These are phyloP conservation scores for Semicossyphus pulcher DNA, from an alignment of 2,113 vertebrate species.

Conservation along the genomic window DNA sequence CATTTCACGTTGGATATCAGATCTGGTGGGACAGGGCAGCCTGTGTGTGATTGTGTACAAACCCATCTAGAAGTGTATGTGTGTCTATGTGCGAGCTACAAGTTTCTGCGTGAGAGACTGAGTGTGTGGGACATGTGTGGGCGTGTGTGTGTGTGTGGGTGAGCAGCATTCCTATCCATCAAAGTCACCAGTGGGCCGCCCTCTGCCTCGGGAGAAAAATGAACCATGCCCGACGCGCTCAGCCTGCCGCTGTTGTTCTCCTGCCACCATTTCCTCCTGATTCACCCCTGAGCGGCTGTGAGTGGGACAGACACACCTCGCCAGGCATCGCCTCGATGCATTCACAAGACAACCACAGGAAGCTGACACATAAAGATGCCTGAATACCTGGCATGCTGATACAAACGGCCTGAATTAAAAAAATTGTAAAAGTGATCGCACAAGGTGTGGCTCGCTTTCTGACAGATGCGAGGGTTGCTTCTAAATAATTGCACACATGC, in stretches of 20 bases:
- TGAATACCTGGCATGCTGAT: conserved; percentile 18
- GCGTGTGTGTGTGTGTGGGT: conserved; percentile 72
- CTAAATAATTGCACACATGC: not conserved
- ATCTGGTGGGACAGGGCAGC: conserved; percentile 63
- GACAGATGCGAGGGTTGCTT: not conserved
- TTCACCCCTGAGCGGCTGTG: conserved; percentile 67
- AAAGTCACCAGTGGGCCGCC: conserved; percentile 78
- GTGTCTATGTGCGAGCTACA: conserved; percentile 40
- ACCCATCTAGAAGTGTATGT: conserved; percentile 12
- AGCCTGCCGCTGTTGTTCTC: conserved; percentile 56
- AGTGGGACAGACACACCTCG: conserved; percentile 69
- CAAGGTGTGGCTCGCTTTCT: conserved; percentile 28
- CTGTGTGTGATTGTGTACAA: conserved; percentile 17
- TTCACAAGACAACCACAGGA: conserved; percentile 37
- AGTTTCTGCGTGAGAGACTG: conserved; percentile 48
- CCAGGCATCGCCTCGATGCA: not conserved
- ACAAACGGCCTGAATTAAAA: conserved; percentile 7
- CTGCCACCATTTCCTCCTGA: conserved; percentile 72
- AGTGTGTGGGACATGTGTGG: conserved; percentile 78
- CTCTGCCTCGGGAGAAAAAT: conserved; percentile 75
- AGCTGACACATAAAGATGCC: conserved; percentile 57
- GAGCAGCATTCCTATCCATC: conserved; percentile 83
- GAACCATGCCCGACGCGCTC: conserved; percentile 65
- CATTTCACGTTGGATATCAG: conserved; percentile 74
- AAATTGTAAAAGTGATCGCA: not conserved